A percentile compares a stretch with the other conserved stretches of the same genome.
These are phyloP conservation scores for Fulica atra DNA, from an alignment of 2,113 vertebrate species.

Conservation along the genomic window DNA sequence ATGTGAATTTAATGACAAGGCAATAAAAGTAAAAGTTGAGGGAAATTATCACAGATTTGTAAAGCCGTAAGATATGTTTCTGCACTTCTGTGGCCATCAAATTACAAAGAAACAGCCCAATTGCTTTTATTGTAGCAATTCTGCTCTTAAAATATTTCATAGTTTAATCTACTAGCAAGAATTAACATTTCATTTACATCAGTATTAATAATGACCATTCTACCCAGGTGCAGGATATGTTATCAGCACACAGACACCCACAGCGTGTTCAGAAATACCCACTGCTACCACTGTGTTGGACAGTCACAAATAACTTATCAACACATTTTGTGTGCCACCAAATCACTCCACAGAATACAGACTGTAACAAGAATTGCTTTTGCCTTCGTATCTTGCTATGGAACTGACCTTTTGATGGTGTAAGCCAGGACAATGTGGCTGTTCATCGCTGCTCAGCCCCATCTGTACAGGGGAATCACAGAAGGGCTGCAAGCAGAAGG, in stretches of 20 bases:
- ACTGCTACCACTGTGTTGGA: background rate
- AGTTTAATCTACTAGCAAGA: slow-evolving; percentile 69
- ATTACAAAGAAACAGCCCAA: slow-evolving; percentile 78
- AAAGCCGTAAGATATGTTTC: slow-evolving; percentile 79
- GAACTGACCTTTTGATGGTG: background rate
- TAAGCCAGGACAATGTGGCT: background rate
- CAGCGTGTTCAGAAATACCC: background rate
- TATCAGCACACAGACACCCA: background rate
- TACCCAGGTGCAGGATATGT: background rate
- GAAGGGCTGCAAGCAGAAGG: background rate
- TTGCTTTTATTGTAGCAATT: slow-evolving; percentile 70
- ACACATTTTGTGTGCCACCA: background rate
- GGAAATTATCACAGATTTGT: slow-evolving; percentile 88
- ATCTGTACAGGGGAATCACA: background rate
- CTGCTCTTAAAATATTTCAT: slow-evolving; percentile 70
- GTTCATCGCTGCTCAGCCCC: background rate
- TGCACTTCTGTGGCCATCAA: slow-evolving; percentile 76
- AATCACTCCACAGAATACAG: background rate
- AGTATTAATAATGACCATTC: slow-evolving; percentile 28
- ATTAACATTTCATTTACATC: slow-evolving; percentile 72
- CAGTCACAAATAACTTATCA: background rate
- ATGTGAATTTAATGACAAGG: slow-evolving; percentile 81
- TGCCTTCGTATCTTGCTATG: background rate
- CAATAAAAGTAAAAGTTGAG: slow-evolving; percentile 84
- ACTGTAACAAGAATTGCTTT: background rate